Evolutionary conservation across 2,797 vertebrate species (phyloP).

Genomic region (Euphonia xanthogaster): DNA sequence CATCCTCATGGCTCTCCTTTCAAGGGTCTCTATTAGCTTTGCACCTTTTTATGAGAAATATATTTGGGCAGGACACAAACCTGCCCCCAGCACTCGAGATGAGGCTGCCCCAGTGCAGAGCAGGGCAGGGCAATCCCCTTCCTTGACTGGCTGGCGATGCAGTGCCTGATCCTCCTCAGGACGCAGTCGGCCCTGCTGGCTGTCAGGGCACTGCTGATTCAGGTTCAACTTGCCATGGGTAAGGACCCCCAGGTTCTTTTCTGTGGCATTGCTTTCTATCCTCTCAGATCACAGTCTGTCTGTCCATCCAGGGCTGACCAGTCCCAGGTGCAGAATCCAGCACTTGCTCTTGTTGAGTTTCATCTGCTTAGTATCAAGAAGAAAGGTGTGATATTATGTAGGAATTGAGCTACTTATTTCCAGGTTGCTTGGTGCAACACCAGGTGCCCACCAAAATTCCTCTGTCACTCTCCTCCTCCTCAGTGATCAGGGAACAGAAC

Average conservation of each 20-base stretch:
- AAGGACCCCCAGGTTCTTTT: accelerated
- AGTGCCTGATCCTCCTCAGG: neutral
- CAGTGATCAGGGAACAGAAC: neutral
- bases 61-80: too few species aligned
- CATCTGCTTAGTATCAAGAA: neutral
- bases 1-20: neutral
- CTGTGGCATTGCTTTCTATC: neutral
- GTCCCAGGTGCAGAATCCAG: neutral
- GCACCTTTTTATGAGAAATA: neutral
- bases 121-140: neutral
- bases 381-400: neutral
- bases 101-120: accelerated
- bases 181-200: accelerated
- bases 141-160: accelerated
- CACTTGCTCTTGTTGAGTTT: neutral
- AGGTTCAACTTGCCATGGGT: accelerated
- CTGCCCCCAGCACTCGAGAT: accelerated
- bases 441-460: neutral
- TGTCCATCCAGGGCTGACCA: accelerated
- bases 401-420: neutral
- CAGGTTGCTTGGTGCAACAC: neutral
- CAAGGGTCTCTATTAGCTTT: accelerated
- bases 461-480: neutral
- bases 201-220: neutral
- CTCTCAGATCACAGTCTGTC: neutral